These are phyloP conservation scores for Pseudorhombus dupliciocellatus DNA, from an alignment of 2,113 vertebrate genomes.

Conservation along the genomic window DNA sequence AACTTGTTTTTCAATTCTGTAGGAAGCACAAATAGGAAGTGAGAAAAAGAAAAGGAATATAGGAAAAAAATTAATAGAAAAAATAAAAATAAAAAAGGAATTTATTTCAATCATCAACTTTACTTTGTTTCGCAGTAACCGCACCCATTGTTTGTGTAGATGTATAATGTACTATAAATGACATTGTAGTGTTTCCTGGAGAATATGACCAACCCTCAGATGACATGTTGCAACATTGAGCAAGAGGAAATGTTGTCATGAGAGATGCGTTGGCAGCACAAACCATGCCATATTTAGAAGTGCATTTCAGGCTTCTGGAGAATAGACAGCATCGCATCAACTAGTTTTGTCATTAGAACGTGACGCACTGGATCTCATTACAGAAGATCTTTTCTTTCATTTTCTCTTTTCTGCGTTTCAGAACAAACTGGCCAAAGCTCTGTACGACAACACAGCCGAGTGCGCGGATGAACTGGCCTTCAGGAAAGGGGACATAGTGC, in stretches of 20 bases:
- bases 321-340: too few relatives aligned
- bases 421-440: constrained; percentile 88
- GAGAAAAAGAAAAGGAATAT: constrained; percentile 22
- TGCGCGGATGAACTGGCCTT: constrained; percentile 91
- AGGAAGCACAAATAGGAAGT: constrained; percentile 56
- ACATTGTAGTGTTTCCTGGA: not conserved
- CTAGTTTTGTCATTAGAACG: too few relatives aligned
- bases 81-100: not conserved
- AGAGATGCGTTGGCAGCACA: not conserved
- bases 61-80: too few relatives aligned
- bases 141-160: not conserved
- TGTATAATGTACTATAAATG: too few relatives aligned
- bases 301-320: not conserved
- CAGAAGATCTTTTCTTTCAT: not conserved
- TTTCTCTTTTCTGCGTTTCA: constrained; percentile 58
- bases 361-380: not conserved
- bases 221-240: constrained; percentile 12
- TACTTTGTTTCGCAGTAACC: not conserved
- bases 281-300: constrained; percentile 11
- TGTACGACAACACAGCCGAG: constrained; percentile 94
- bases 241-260: constrained; percentile 40
- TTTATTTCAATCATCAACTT: constrained; percentile 13
- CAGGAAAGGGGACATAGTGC: constrained; percentile 89
- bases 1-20: constrained; percentile 32
- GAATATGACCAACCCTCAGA: not conserved